These are phyloP conservation scores for Thinocorus orbignyianus DNA, from an alignment of 2,113 vertebrate species.

Conservation along the genomic window DNA sequence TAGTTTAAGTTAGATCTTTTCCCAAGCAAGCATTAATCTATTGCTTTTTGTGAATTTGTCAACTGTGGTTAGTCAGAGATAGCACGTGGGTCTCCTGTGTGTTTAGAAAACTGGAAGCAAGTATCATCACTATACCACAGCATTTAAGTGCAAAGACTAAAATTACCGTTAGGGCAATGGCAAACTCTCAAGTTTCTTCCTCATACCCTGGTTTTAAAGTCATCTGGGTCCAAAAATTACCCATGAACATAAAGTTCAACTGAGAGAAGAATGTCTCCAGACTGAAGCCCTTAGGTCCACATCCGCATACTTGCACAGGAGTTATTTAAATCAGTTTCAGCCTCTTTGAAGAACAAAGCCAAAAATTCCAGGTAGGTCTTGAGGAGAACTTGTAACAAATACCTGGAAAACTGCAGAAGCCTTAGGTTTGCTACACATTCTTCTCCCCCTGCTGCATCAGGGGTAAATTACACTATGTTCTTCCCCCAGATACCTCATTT, in stretches of 20 bases:
- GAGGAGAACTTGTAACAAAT: neutral
- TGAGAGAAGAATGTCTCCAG: neutral
- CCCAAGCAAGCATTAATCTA: neutral
- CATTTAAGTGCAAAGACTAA: neutral
- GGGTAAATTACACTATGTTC: neutral
- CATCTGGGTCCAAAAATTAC: neutral
- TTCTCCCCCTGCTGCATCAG: neutral
- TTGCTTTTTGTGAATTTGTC: neutral
- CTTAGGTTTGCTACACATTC: neutral
- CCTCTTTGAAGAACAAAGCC: neutral
- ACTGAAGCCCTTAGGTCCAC: neutral
- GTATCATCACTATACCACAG: neutral
- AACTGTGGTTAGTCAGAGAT: neutral
- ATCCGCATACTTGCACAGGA: neutral
- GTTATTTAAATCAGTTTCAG: neutral
- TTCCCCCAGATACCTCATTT: neutral
- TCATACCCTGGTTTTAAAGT: neutral
- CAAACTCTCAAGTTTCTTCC: neutral
- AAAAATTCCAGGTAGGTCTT: neutral
- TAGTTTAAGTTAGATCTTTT: neutral
- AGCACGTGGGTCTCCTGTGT: neutral
- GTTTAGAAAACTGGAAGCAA: neutral
- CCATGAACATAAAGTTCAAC: neutral
- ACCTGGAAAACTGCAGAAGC: neutral
- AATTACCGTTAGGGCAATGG: neutral